Base-by-base conservation (phyloP, 2,888 invertebrate species). In the Cosmopolites sordidus region DNA sequence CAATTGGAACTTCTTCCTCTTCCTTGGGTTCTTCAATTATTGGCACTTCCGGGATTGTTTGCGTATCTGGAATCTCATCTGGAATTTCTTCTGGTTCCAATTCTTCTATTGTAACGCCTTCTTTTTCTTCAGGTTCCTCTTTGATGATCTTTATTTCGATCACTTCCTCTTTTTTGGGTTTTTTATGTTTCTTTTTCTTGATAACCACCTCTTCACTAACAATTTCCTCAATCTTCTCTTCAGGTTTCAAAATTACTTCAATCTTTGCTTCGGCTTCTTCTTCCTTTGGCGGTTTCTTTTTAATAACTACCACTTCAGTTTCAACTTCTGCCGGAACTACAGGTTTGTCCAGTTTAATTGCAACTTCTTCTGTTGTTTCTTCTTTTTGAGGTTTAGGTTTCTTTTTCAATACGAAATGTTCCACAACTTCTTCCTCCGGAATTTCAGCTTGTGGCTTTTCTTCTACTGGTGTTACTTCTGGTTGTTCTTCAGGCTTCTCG, bases 311-410 rank as follows among this genome's bases (percentile, higher is more conserved):
- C 8, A 40, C 62, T 63, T 60, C 58, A 30, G 61, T 55, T 47
- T 60, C 61, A 42, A 58, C 50, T 40, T 58, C 56, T n/a, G 45
- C 47, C n/a, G 9, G 15, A 16, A 18, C 17, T 77, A 79, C 66
- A 12, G 72, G 73, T 70, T 1, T 64, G 62, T n/a, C 74, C 73
- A 46, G 72, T 60, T 80, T 70, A 54, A 71, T 63, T 22, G 59
- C 56, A 1, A 70, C 72, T 63, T 81, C 77, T 47, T 51, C 52
- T 39, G 43, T 27, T 3, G 30, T 16, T 44, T 51, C 50, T 53
- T 73, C 67, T 54, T 69, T 72, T 12, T 65, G 54, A 59, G 60
- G 17, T 63, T 64, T 58, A 48, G 63, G 52, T 67, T 70, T 54
- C 46, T 58, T 57, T 60, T 62, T 62, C 49, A 60, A 52, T 49